Evolutionary conservation across 1,140 invertebrate genomes (phyloP).

Genomic region (Apis laboriosa): DNA sequence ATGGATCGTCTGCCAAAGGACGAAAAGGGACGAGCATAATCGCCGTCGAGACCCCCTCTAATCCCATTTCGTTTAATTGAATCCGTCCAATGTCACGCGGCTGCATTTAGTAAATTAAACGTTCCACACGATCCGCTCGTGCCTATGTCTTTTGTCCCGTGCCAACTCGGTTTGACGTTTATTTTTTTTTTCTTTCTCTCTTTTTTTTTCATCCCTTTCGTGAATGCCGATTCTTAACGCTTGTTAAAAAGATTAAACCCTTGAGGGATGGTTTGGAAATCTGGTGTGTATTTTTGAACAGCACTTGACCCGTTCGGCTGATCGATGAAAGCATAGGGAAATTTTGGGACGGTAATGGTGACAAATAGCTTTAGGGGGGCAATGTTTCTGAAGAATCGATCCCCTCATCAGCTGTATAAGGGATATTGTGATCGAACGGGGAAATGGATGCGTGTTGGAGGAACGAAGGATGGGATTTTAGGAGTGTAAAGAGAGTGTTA

Average conservation of each 20-base stretch:
- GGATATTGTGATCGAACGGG: neutral
- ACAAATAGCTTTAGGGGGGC: neutral
- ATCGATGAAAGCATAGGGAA: neutral
- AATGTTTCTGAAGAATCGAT: neutral
- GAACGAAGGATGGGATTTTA: neutral
- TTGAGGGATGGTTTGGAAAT: too few relatives aligned
- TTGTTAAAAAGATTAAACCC: too few relatives aligned
- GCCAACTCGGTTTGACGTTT: neutral
- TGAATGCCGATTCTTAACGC: too few relatives aligned
- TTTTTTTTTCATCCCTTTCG: too few relatives aligned
- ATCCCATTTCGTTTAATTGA: constrained; percentile 53
- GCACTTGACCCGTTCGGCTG: neutral
- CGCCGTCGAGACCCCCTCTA: constrained; percentile 16
- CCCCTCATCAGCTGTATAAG: neutral
- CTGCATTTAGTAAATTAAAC: constrained; percentile 27
- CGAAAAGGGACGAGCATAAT: constrained; percentile 49
- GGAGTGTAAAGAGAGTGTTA: neutral
- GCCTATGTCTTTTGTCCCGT: neutral
- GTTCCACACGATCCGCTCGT: neutral
- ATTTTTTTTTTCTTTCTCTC: too few relatives aligned
- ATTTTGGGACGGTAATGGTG: neutral
- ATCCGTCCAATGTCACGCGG: constrained; percentile 32
- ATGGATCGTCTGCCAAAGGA: constrained; percentile 29
- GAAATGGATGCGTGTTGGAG: neutral
- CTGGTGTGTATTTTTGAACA: neutral